Conservation (phyloP, 2,888 invertebrate species). For the Eupithecia subfuscata region DNA sequence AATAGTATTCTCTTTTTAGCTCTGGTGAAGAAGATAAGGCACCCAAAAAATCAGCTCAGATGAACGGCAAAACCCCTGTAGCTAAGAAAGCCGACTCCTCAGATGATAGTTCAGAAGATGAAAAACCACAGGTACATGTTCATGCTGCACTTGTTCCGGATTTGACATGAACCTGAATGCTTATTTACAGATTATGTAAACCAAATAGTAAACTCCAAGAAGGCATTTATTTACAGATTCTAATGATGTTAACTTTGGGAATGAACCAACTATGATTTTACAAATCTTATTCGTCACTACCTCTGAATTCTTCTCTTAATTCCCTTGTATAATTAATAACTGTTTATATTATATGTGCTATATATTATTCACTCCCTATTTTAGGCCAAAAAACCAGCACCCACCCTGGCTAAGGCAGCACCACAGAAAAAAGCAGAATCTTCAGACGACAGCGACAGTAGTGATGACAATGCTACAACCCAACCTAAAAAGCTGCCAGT, state of each 20-base stretch:
- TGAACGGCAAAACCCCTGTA: conserved; percentile 65
- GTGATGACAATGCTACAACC: conserved; percentile 48
- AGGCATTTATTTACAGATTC: background rate
- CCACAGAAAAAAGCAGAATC: conserved; percentile 50
- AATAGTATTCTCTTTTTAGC: conserved; percentile 38
- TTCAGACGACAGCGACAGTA: conserved; percentile 61
- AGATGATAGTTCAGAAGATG: conserved; percentile 74
- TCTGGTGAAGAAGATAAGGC: conserved; percentile 66
- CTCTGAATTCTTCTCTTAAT: conserved; percentile 55
- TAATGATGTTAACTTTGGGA: conserved; percentile 3
- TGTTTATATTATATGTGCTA: background rate
- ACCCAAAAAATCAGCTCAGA: conserved; percentile 57
- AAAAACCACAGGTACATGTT: conserved; percentile 58
- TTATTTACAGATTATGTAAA: background rate
- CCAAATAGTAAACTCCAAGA: no score
- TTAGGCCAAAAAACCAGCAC: conserved; percentile 30
- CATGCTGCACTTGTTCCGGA: background rate
- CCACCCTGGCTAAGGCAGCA: conserved; percentile 37
- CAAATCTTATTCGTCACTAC: conserved; percentile 73
- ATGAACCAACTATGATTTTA: conserved; percentile 46
- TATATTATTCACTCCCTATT: background rate
- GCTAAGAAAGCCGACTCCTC: conserved; percentile 67
- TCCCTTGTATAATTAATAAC: background rate
- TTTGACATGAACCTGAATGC: background rate
- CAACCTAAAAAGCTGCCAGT: conserved; percentile 55